Evolutionary conservation across 1,140 invertebrate genomes (phyloP).

Genomic region (Diprion similis): DNA sequence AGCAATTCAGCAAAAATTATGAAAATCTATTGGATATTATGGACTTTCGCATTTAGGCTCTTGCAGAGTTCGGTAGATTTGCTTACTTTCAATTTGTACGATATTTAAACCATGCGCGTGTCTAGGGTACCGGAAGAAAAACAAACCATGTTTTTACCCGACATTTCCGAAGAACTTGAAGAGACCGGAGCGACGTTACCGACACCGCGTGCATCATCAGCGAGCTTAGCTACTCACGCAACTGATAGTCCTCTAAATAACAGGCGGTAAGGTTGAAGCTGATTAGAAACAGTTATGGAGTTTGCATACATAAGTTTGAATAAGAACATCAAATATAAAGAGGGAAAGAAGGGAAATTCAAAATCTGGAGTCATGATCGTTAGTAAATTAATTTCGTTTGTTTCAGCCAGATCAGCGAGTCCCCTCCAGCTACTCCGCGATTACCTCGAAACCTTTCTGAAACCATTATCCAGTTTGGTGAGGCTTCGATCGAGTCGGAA

Average conservation of each 20-base stretch:
- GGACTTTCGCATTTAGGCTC: too few relatives aligned
- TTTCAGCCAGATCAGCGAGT: constrained; percentile 57
- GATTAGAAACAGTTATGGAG: background rate
- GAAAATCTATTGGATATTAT: background rate
- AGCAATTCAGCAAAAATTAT: too few relatives aligned
- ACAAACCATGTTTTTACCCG: constrained; percentile 67
- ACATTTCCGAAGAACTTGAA: constrained; percentile 68
- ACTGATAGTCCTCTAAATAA: constrained; percentile 45
- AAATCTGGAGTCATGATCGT: constrained; percentile 14
- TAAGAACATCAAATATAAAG: too few relatives aligned
- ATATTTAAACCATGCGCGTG: constrained; percentile 14
- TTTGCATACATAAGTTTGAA: background rate
- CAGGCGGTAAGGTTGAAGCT: constrained; percentile 44
- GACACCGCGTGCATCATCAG: constrained; percentile 47
- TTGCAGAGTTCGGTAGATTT: too few relatives aligned
- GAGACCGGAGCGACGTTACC: constrained; percentile 37
- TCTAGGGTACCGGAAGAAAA: constrained; percentile 69
- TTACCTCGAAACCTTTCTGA: constrained; percentile 48
- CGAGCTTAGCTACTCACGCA: constrained; percentile 40
- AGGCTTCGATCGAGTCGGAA: constrained; percentile 32
- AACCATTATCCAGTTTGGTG: constrained; percentile 51
- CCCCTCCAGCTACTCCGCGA: constrained; percentile 46
- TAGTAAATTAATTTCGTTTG: constrained; percentile 54
- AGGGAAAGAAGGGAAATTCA: background rate
- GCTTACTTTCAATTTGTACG: background rate